A percentile compares a stretch with the other conserved stretches of the same genome.
These are phyloP conservation scores for Neoaliturus tenellus DNA, from an alignment of 2,888 invertebrate genomes.

Conservation along the genomic window DNA sequence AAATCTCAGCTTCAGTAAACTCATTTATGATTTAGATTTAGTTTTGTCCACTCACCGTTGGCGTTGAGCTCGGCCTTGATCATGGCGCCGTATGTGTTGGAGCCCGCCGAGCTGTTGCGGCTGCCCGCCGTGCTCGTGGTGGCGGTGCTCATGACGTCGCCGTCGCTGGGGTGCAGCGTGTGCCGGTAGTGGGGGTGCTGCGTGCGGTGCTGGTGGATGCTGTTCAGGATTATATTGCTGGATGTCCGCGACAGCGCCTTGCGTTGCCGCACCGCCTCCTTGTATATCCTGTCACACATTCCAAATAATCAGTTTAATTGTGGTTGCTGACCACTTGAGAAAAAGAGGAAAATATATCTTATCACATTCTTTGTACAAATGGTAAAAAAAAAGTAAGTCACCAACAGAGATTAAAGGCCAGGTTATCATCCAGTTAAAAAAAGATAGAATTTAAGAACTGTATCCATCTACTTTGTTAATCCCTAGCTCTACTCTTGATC, in stretches of 20 bases:
- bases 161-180: conserved; percentile 76
- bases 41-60: conserved; percentile 75
- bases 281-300: conserved; percentile 70
- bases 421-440: too few relatives aligned
- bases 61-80: conserved; percentile 76
- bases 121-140: conserved; percentile 74
- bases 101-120: conserved; percentile 74
- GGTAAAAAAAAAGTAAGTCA: too few relatives aligned
- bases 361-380: too few relatives aligned
- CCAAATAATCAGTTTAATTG: too few relatives aligned
- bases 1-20: too few relatives aligned
- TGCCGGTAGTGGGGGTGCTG: conserved; percentile 82
- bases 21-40: too few relatives aligned
- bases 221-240: conserved; percentile 89
- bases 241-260: conserved; percentile 91
- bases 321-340: too few relatives aligned
- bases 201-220: conserved; percentile 88
- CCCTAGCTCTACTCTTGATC: too few relatives aligned
- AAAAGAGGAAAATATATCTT: too few relatives aligned
- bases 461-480: too few relatives aligned
- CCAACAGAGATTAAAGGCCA: too few relatives aligned
- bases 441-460: too few relatives aligned
- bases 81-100: conserved; percentile 73
- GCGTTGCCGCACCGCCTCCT: conserved; percentile 88
- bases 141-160: conserved; percentile 75